Percentiles rank a stretch among this genome's conserved stretches.
phyloP scores from a whole-genome alignment of 2,888 invertebrate genomes.

The Nephrotoma guestfalica region DNA sequence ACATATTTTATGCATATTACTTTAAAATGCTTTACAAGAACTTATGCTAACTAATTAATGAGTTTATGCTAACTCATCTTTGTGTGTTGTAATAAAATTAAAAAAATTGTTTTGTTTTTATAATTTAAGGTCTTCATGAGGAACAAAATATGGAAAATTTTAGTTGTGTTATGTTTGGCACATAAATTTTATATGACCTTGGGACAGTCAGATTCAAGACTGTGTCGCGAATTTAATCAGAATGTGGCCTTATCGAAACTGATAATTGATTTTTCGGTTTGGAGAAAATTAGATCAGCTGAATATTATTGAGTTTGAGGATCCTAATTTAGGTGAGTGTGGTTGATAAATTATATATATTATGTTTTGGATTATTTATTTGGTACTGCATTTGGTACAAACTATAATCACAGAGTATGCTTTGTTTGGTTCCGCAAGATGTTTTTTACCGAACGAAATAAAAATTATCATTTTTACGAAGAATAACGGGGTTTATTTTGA shows the following conservation, averaged over 20 bases:
- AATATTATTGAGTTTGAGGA: neutral
- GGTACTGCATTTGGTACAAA: too few species aligned
- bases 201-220: neutral
- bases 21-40: too few species aligned
- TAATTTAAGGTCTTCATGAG: neutral
- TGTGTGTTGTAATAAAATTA: neutral
- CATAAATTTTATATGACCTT: neutral
- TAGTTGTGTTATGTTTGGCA: neutral
- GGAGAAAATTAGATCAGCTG: neutral
- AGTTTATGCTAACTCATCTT: too few species aligned
- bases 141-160: neutral
- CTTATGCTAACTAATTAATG: too few species aligned
- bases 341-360: too few species aligned
- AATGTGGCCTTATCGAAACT: neutral
- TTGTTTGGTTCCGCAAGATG: too few species aligned
- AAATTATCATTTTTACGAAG: too few species aligned
- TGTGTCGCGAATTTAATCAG: neutral
- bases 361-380: too few species aligned
- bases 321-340: neutral
- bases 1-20: too few species aligned
- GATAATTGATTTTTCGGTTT: neutral
- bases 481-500: too few species aligned
- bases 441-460: too few species aligned
- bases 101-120: neutral
- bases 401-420: too few species aligned